phyloP scores from a whole-genome alignment of 1,140 invertebrate species.

The Temnothorax curvispinosus region DNA sequence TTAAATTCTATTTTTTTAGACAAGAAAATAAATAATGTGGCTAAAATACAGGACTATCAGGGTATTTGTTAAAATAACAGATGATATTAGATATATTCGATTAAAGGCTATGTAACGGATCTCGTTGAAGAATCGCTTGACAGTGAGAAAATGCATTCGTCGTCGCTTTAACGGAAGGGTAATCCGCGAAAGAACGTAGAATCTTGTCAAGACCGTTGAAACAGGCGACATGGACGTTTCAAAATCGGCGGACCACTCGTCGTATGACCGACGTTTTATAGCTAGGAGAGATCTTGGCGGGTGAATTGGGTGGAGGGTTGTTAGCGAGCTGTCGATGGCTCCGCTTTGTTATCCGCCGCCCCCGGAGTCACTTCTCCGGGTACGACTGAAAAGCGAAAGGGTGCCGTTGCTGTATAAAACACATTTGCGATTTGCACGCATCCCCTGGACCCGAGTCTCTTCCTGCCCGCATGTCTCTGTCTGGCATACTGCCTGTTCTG shows the following conservation, averaged over 20 bases:
- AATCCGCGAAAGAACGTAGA: constrained; percentile 24
- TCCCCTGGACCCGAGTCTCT: constrained; percentile 73
- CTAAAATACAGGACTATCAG: neutral
- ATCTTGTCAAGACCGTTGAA: constrained; percentile 22
- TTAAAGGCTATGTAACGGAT: neutral
- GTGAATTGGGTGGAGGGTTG: constrained; percentile 71
- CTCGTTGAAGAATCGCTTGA: neutral
- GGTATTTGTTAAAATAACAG: neutral
- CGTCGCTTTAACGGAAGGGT: constrained; percentile 24
- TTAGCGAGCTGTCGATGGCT: constrained; percentile 82
- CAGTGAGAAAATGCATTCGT: neutral
- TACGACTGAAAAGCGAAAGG: constrained; percentile 79
- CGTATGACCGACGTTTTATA: constrained; percentile 44
- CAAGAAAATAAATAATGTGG: neutral
- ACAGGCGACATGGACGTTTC: constrained; percentile 25
- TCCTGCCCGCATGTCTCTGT: constrained; percentile 67
- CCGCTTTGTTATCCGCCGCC: constrained; percentile 81
- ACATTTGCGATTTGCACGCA: constrained; percentile 78
- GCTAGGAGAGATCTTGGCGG: constrained; percentile 39
- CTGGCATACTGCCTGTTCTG: constrained; percentile 75
- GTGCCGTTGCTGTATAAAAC: constrained; percentile 80
- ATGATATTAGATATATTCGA: neutral
- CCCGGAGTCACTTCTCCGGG: constrained; percentile 25
- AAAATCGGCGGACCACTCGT: constrained; percentile 5
- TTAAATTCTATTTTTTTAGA: neutral